phyloP scores from a whole-genome alignment of 2,797 vertebrate species.

The Schizopygopsis malacanthus region DNA sequence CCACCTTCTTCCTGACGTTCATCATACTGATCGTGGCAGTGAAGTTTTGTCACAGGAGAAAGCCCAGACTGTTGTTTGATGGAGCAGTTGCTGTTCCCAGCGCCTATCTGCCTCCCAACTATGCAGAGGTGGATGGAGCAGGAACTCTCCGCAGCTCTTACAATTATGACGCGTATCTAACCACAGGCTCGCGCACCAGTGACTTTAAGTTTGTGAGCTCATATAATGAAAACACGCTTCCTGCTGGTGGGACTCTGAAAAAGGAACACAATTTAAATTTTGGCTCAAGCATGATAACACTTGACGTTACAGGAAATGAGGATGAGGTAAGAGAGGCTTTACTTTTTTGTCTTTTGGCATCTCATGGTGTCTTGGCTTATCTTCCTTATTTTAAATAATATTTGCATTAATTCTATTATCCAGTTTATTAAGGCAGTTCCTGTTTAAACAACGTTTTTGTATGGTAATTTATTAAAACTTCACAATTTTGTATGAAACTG shows the following conservation, averaged over 20 bases:
- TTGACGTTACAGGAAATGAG: not conserved
- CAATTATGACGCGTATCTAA: constrained; percentile 71
- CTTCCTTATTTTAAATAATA: not conserved
- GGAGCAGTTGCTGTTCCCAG: constrained; percentile 30
- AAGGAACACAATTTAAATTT: not conserved
- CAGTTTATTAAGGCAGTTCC: not conserved
- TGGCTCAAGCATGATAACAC: not conserved
- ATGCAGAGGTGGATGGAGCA: constrained; percentile 49
- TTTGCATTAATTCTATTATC: not conserved
- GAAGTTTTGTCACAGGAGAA: constrained; percentile 48
- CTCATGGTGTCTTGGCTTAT: too few relatives aligned
- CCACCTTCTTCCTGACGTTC: constrained; percentile 50
- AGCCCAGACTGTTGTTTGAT: constrained; percentile 36
- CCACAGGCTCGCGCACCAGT: constrained; percentile 61
- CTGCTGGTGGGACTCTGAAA: constrained; percentile 35
- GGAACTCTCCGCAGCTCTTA: constrained; percentile 65
- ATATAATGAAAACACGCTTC: constrained; percentile 56
- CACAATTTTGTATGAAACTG: not conserved
- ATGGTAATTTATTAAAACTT: not conserved
- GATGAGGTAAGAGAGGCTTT: constrained; percentile 3
- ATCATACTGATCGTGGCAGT: constrained; percentile 39
- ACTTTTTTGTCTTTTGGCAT: not conserved
- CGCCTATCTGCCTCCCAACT: constrained; percentile 22
- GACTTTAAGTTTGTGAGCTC: constrained; percentile 66
- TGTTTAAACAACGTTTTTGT: not conserved